Evolutionary conservation across 2,797 vertebrate species (phyloP).

Genomic region (Melanotaenia maccullochi): DNA sequence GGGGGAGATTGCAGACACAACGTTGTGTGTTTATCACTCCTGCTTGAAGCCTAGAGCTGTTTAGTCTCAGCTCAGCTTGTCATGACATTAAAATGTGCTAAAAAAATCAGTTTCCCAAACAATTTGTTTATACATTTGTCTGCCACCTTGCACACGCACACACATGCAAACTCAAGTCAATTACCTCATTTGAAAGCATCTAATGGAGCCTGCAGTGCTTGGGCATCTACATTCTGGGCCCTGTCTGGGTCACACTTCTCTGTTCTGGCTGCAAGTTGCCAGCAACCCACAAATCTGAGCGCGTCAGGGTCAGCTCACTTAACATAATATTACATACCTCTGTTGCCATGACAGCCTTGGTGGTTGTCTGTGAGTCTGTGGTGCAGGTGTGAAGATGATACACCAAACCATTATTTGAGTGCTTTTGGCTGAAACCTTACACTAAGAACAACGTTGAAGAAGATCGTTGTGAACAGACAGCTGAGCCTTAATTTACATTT

Average conservation of each 20-base stretch:
- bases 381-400: conserved; percentile 66
- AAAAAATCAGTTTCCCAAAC: conserved; percentile 17
- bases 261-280: conserved; percentile 39
- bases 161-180: conserved; percentile 13
- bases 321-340: conserved; percentile 58
- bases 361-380: conserved; percentile 49
- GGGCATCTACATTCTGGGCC: conserved; percentile 12
- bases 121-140: conserved; percentile 21
- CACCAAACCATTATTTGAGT: conserved; percentile 25
- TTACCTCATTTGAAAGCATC: conserved; percentile 49
- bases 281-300: conserved; percentile 32
- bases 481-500: conserved; percentile 22
- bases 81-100: conserved; percentile 17
- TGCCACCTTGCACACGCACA: conserved; percentile 5
- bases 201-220: conserved; percentile 36
- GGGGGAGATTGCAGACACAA: conserved; percentile 33
- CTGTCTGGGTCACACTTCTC: conserved; percentile 55
- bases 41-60: conserved; percentile 24
- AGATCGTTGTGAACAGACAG: conserved; percentile 36
- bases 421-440: conserved; percentile 34
- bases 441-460: conserved; percentile 15
- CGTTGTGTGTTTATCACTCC: conserved; percentile 35
- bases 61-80: conserved; percentile 35
- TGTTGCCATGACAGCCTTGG: conserved; percentile 65
- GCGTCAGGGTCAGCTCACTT: conserved; percentile 32